These are phyloP conservation scores for Corythoichthys haematopterus DNA, from an alignment of 2,113 vertebrate species.

Conservation along the genomic window DNA sequence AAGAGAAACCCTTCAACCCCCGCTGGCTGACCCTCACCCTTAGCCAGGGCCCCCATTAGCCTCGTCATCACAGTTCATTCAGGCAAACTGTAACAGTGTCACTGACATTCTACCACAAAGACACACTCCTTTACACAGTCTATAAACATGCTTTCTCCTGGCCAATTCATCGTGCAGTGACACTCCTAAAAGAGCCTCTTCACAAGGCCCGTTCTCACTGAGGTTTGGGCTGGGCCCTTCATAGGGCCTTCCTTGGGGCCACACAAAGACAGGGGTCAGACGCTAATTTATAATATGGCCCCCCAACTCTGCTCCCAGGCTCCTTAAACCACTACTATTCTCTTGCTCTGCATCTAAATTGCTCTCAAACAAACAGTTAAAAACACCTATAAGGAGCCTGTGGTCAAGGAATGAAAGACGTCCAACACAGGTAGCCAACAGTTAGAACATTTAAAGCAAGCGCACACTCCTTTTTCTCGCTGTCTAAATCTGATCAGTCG, in stretches of 20 bases:
- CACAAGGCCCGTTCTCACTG: constrained; percentile 62
- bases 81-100: constrained; percentile 84
- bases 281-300: constrained; percentile 73
- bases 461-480: background rate
- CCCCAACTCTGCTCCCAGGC: constrained; percentile 69
- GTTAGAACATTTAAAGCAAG: background rate
- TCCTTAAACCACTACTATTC: constrained; percentile 51
- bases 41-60: constrained; percentile 78
- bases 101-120: constrained; percentile 85
- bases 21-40: constrained; percentile 58
- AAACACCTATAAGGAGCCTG: background rate
- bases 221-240: constrained; percentile 55
- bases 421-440: background rate
- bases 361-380: constrained; percentile 16
- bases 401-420: background rate
- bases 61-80: constrained; percentile 84
- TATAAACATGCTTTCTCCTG: constrained; percentile 83
- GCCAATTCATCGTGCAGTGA: constrained; percentile 81
- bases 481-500: background rate
- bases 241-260: constrained; percentile 57
- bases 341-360: constrained; percentile 3
- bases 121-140: constrained; percentile 88
- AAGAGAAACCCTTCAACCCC: background rate
- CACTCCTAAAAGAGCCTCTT: constrained; percentile 74
- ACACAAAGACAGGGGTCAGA: constrained; percentile 71